Base-by-base conservation (phyloP, 1,140 invertebrate species). In the Orchestia grillus region DNA sequence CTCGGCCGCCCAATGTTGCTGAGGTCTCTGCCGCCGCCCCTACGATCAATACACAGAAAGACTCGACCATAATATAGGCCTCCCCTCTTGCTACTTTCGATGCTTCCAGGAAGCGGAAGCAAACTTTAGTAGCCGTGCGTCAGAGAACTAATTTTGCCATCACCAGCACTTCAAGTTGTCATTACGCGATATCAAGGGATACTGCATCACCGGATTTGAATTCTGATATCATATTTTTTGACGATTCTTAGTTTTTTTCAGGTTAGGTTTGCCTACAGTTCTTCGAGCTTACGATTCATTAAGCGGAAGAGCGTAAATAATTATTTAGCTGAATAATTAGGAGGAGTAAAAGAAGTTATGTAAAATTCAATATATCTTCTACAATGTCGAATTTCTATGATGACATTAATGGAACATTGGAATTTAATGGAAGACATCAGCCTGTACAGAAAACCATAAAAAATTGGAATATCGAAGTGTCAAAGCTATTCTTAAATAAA, bases 91-190 rank as follows among this genome's bases (percentile, higher is more conserved):
- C 62, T 77, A 77, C 62, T 77, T 77, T 77, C 62, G 62, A 36
- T 77, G 62, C 62, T 77, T 77, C 62, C 62, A 77, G 62, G 62
- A 77, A 77, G 62, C 62, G 62, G 62, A 77, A 77, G 62, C 62
- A 77, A 15, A 36, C 62, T 28, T 8, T 15, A 36, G 62, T 36
- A 36, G 62, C 62, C 36, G 62, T 23, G 62, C 62, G 28, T 77
- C 36, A 77, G 62, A 15, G 62, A 8, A 77, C 62, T 8, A 77
- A 77, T 77, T 77, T 77, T 77, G 28, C 36, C 11, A 77, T 77
- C 62, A 77, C 11, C 15, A 77, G 62, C 62, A 77, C 62, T 28
- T 36, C 28, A 28, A 3, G 28, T 36, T 77, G 3, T 77, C 62
- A 36, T 77, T 77, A 77, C 11, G 15, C 11, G 62, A 77, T 36